phyloP scores from a whole-genome alignment of 2,797 vertebrate genomes.

The Pempheris klunzingeri region DNA sequence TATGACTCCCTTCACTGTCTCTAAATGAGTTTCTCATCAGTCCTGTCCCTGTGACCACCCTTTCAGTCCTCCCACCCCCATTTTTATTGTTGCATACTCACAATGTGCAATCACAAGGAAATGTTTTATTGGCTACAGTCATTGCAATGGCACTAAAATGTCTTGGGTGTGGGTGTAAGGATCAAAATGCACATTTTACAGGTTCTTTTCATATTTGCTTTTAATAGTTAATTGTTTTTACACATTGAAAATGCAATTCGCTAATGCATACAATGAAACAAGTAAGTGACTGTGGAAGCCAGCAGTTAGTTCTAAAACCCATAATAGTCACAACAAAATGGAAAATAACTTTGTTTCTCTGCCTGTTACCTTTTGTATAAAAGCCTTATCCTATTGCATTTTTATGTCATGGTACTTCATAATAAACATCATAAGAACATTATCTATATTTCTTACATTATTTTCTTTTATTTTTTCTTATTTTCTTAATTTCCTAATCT shows the following conservation, averaged over 20 bases:
- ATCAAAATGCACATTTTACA: conserved; percentile 34
- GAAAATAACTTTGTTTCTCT: not conserved
- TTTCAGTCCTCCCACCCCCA: conserved; percentile 29
- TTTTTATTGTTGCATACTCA: conserved; percentile 54
- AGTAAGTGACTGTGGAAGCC: not conserved
- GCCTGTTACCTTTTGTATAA: not conserved
- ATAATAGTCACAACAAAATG: not conserved
- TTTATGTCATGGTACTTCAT: not conserved
- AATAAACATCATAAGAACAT: not conserved
- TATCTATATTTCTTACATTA: not conserved
- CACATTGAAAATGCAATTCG: not conserved
- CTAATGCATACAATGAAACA: not conserved
- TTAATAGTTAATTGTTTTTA: not conserved
- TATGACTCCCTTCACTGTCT: conserved; percentile 40
- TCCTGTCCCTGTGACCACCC: conserved; percentile 49
- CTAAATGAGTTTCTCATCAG: conserved; percentile 33
- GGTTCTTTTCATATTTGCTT: conserved; percentile 3
- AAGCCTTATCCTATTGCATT: too few relatives aligned
- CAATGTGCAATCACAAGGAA: conserved; percentile 46
- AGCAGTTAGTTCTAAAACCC: not conserved
- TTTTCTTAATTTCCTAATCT: not conserved
- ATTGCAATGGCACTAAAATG: conserved; percentile 59
- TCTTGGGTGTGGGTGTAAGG: conserved; percentile 48
- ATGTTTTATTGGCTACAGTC: conserved; percentile 60
- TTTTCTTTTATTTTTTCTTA: too few relatives aligned